These are phyloP conservation scores for Pseudomyrmex sp. DNA, from an alignment of 1,140 invertebrate genomes.

Conservation along the genomic window DNA sequence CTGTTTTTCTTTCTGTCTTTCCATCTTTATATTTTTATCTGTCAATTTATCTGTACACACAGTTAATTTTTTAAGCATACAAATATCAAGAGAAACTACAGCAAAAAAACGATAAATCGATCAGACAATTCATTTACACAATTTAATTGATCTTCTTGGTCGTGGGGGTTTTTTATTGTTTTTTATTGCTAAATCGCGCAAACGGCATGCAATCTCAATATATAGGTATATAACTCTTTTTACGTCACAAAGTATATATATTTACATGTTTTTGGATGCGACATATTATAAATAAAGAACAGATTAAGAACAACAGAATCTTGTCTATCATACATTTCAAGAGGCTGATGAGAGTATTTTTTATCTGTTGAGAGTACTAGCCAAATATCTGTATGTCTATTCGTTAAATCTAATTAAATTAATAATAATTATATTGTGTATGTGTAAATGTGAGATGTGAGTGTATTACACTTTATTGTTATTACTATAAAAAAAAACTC, in stretches of 20 bases:
- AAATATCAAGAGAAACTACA: constrained; percentile 63
- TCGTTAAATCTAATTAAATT: constrained; percentile 40
- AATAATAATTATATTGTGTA: constrained; percentile 21
- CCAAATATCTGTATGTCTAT: background rate
- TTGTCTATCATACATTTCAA: constrained; percentile 42
- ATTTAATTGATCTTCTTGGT: constrained; percentile 70
- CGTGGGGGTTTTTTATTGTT: constrained; percentile 63
- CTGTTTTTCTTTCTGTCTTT: background rate
- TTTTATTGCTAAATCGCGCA: constrained; percentile 59
- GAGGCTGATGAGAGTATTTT: constrained; percentile 18
- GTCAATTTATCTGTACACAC: constrained; percentile 45
- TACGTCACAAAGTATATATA: constrained; percentile 63
- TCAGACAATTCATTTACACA: constrained; percentile 58
- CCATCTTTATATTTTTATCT: constrained; percentile 45
- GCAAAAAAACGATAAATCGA: constrained; percentile 61
- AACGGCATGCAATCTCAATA: constrained; percentile 67
- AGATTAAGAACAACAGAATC: constrained; percentile 58
- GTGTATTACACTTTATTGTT: background rate
- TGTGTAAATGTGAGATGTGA: constrained; percentile 36
- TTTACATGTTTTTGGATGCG: constrained; percentile 61
- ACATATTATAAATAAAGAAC: constrained; percentile 51
- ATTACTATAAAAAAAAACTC: constrained; percentile 42
- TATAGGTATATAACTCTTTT: constrained; percentile 22
- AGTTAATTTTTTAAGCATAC: constrained; percentile 31
- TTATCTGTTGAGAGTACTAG: constrained; percentile 13